These are phyloP conservation scores for Brachionus plicatilis DNA, from an alignment of 1,140 invertebrate genomes.

Conservation along the genomic window DNA sequence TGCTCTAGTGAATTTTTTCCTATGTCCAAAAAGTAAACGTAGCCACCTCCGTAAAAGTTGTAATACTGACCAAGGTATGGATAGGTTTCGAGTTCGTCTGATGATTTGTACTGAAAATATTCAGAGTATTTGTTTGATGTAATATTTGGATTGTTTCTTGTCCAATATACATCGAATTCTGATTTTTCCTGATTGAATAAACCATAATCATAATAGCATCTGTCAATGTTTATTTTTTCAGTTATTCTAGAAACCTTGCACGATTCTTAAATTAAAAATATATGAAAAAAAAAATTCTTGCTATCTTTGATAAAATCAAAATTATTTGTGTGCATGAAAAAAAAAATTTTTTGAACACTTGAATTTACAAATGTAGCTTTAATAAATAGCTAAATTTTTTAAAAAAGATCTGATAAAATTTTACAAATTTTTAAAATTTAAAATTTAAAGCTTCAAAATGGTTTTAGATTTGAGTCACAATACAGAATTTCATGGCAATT, in stretches of 20 bases:
- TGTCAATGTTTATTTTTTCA: not conserved
- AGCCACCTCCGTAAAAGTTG: slow-evolving; percentile 61
- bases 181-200: slow-evolving; percentile 3
- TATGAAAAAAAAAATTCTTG: too few relatives aligned
- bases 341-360: too few relatives aligned
- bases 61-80: slow-evolving; percentile 56
- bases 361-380: too few relatives aligned
- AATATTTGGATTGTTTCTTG: not conserved
- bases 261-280: slow-evolving; percentile 42
- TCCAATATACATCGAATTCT: not conserved
- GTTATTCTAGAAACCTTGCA: not conserved
- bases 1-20: slow-evolving; percentile 46
- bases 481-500: too few relatives aligned
- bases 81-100: slow-evolving; percentile 51
- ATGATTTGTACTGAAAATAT: slow-evolving; percentile 1
- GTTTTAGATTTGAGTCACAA: too few relatives aligned
- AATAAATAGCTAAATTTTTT: too few relatives aligned
- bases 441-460: too few relatives aligned
- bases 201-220: not conserved
- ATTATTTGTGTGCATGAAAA: too few relatives aligned
- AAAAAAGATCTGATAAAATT: too few relatives aligned
- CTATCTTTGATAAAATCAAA: too few relatives aligned
- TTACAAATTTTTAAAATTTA: too few relatives aligned
- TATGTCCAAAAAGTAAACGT: slow-evolving; percentile 58
- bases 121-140: not conserved